Evolutionary conservation across 1,140 invertebrate genomes (phyloP).

Genomic region (Conopomorpha cramerella): DNA sequence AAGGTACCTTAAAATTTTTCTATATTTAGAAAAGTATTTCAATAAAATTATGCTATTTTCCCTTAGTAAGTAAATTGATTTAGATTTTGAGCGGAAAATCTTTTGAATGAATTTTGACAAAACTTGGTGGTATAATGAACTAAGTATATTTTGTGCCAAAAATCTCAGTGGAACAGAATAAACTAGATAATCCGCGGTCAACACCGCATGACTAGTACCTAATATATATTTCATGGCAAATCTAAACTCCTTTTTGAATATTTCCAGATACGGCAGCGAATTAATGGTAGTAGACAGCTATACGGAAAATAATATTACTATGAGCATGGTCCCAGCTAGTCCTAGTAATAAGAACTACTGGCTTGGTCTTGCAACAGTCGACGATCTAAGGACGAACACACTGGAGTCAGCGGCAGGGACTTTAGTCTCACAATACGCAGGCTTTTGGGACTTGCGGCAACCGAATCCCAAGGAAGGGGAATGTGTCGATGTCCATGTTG

Average conservation of each 20-base stretch:
- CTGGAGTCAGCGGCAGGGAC: constrained; percentile 90
- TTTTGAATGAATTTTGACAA: too few relatives aligned
- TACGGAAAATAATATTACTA: constrained; percentile 88
- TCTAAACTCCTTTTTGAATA: constrained; percentile 11
- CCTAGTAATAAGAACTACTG: constrained; percentile 75
- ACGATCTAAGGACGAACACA: constrained; percentile 91
- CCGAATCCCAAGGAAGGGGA: constrained; percentile 84
- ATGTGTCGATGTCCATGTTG: constrained; percentile 81
- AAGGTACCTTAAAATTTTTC: too few relatives aligned
- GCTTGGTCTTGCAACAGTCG: constrained; percentile 86
- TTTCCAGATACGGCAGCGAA: constrained; percentile 86
- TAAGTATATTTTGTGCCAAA: too few relatives aligned
- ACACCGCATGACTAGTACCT: too few relatives aligned
- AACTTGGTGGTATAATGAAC: too few relatives aligned
- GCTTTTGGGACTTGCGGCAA: constrained; percentile 86
- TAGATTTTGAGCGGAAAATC: too few relatives aligned
- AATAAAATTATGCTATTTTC: neutral
- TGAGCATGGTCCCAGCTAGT: constrained; percentile 71
- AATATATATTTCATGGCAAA: constrained; percentile 3
- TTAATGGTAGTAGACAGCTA: constrained; percentile 88
- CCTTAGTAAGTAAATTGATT: neutral
- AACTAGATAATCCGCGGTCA: too few relatives aligned
- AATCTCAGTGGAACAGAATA: too few relatives aligned
- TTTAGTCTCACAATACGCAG: constrained; percentile 90
- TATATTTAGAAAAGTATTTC: too few relatives aligned